A percentile compares a stretch with the other conserved stretches of the same genome.
Evolutionary conservation across 2,888 invertebrate species (phyloP).

Genomic region (Conus canariensis): DNA sequence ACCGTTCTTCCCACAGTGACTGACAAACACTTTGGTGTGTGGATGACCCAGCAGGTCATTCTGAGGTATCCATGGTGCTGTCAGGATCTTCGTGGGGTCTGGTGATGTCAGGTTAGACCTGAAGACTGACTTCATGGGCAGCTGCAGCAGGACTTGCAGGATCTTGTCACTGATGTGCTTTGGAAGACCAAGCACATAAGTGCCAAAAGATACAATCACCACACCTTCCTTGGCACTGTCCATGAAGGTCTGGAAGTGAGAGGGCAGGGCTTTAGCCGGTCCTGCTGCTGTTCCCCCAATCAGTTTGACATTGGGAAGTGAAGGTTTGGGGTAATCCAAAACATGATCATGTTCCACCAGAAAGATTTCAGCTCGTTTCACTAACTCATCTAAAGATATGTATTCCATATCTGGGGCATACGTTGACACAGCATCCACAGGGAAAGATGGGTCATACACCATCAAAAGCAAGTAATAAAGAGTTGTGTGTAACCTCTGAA

Average conservation of each 20-base stretch:
- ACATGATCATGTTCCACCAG: slow-evolving; percentile 51
- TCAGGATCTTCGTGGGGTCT: slow-evolving; percentile 48
- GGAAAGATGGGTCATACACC: background rate
- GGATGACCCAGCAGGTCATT: slow-evolving; percentile 60
- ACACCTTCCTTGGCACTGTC: slow-evolving; percentile 52
- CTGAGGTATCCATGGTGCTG: slow-evolving; percentile 59
- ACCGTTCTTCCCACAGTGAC: slow-evolving; percentile 62
- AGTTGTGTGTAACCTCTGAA: background rate
- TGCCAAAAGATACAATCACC: slow-evolving; percentile 58
- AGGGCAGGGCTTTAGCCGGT: slow-evolving; percentile 50
- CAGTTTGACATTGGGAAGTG: slow-evolving; percentile 52
- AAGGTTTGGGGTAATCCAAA: slow-evolving; percentile 50
- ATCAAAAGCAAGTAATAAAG: background rate
- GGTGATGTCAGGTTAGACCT: slow-evolving; percentile 43
- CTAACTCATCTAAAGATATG: slow-evolving; percentile 34
- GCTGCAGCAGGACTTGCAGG: slow-evolving; percentile 18
- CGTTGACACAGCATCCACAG: background rate
- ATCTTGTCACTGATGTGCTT: slow-evolving; percentile 26
- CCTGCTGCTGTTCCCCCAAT: slow-evolving; percentile 53
- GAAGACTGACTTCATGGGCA: slow-evolving; percentile 45
- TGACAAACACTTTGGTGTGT: slow-evolving; percentile 56
- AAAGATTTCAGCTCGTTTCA: slow-evolving; percentile 47
- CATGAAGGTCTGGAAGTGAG: slow-evolving; percentile 51
- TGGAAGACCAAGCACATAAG: slow-evolving; percentile 39
- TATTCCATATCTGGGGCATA: slow-evolving; percentile 44